Evolutionary conservation across 2,113 vertebrate species (phyloP), one percentile per base, ranked within the genome.

Genomic region (Psittacus erithacus): DNA sequence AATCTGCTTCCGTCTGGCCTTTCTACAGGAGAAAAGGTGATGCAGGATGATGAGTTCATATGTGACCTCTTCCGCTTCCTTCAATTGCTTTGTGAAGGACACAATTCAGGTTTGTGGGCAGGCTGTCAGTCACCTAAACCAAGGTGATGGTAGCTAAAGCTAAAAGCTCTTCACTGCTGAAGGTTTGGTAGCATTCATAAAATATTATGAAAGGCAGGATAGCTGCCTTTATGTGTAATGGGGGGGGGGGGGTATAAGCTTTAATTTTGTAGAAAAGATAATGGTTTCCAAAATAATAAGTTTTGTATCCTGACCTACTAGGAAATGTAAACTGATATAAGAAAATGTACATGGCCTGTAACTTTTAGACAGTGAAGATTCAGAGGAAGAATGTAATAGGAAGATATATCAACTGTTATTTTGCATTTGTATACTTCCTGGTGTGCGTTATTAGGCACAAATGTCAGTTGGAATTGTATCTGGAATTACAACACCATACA

Each of bases 21-120:
- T 97, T 96, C 92, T 91, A 43, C 98, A 99, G 99, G 99, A 97
- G 99, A 99, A 95, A 99, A 99, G 94, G 99, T 99, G 95, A 99
- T 99, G 97, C 99, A 99, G 97, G 99, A 99, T 75, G 99, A 99
- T 63, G 99, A 99, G 95, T 99, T 99, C 93, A 99, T 99, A 88
- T 99, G 99, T 97, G 99, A 99, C 97, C 99, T 99, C 96, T 99
- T 99, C 98, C 99, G 99, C 90, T 99, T 99, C 98, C 98, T 99
- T 73, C 99, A 99, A 13, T 98, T 99, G 94, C 99, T 99, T 15
- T 99, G 99, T 96, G 99, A 99, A 98, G 99, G 99, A 90, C 99
- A 99, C 97, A 99, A 98, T 94, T 99, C 99, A 98, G 99, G 99
- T 99, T 95, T 93, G 98, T 98, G 93, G 79, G 46, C 67, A 57